A percentile compares a stretch with the other conserved stretches of the same genome.
phyloP scores from a whole-genome alignment of 2,888 invertebrate genomes.

The Cylloceria caligata region DNA sequence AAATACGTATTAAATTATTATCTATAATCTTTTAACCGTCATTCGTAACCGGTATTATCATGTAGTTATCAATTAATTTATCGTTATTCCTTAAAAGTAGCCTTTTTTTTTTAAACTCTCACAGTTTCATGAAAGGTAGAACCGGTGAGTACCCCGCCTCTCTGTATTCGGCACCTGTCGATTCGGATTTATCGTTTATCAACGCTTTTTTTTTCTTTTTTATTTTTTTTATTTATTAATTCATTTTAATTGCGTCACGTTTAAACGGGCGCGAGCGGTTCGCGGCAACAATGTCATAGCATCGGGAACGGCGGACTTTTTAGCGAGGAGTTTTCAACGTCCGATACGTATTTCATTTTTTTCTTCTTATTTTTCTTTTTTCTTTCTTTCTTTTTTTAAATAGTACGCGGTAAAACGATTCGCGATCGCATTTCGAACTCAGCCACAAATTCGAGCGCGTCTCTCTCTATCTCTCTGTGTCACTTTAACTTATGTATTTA shows the following conservation, averaged over 20 bases:
- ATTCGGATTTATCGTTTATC: conserved; percentile 63
- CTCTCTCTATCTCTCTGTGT: conserved; percentile 33
- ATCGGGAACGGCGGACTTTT: conserved; percentile 41
- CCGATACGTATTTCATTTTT: conserved; percentile 20
- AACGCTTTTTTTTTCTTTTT: conserved; percentile 62
- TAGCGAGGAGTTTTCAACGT: conserved; percentile 41
- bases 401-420: conserved; percentile 46
- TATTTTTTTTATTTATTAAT: conserved; percentile 65
- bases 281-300: conserved; percentile 48
- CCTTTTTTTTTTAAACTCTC: conserved; percentile 40
- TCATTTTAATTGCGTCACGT: conserved; percentile 43
- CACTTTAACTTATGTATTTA: conserved; percentile 46
- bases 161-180: conserved; percentile 11
- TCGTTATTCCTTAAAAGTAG: conserved; percentile 61
- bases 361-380: conserved; percentile 7
- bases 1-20: conserved; percentile 66
- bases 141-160: conserved; percentile 29
- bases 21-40: conserved; percentile 59
- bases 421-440: conserved; percentile 56
- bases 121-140: conserved; percentile 36
- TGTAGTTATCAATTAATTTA: conserved; percentile 64
- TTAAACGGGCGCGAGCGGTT: conserved; percentile 34
- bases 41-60: conserved; percentile 60
- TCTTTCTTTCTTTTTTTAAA: conserved; percentile 26
- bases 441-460: conserved; percentile 43